Evolutionary conservation across 2,113 vertebrate genomes (phyloP), one percentile per base, ranked within the genome.

Genomic region (Pyrgilauda ruficollis): DNA sequence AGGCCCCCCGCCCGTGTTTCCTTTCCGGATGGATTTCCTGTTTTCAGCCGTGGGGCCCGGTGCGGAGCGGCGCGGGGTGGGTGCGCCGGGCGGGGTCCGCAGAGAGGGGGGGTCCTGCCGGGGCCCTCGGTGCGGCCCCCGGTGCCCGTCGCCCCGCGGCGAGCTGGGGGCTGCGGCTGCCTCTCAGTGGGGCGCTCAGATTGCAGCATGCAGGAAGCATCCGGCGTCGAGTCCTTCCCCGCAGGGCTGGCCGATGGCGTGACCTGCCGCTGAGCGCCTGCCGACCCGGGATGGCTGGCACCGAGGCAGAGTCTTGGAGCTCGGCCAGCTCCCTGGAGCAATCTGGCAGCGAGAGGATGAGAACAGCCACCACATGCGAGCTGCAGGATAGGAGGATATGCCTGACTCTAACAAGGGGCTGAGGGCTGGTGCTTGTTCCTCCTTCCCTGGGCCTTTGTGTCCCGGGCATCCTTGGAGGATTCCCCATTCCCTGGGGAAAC

Each of bases 11-110:
- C 96, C 96, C 64, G 80, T 74, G 86, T 88, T 96, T 97, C 95
- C 96, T 97, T 97, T 97, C 96, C 96, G 96, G 96, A 94, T 96
- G 86, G 95, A 74, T 97, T 97, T 97, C 96, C 96, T 97, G 96
- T 97, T 97, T 97, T 96, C 76, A 3, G 79, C 72, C 66, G 31
- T 89, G 93, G 89, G 95, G 95, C 94, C 91, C 63, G 26, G n/a
- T 82, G 82, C 75, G 14, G 86, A 90, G 94, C 93, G 15, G 58
- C 90, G 35, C n/a, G 7, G 30, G 90, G 90, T 81, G 82, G 87
- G 88, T 73, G 86, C 13, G 46, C 58, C 8, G 13, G 87, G 78
- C 7, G 49, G 64, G 89, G 55, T 21, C 66, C 1, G 2, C 44
- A 1, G 78, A 28, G 64, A 13, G 43, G 69, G 6, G 41, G 73